These are phyloP conservation scores for Teleogryllus oceanicus DNA, from an alignment of 2,888 invertebrate genomes.

Conservation along the genomic window DNA sequence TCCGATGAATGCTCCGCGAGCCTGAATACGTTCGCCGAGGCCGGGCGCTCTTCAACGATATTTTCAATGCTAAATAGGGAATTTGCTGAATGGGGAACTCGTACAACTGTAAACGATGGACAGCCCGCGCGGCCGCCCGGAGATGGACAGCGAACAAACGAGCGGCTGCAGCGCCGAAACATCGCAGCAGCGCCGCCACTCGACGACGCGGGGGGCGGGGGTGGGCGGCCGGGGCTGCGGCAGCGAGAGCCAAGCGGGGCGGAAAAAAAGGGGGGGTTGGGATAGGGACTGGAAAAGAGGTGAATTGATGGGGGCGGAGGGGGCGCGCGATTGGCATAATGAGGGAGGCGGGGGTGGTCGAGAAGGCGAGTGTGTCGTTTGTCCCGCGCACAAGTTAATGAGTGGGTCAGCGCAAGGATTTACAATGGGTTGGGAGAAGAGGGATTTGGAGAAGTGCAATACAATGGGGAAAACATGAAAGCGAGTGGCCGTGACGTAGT, in stretches of 20 bases:
- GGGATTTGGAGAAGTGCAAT: too few relatives aligned
- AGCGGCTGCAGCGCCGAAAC: not conserved
- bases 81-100: not conserved
- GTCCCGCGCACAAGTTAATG: too few relatives aligned
- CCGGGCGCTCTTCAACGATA: not conserved
- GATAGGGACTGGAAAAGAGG: too few relatives aligned
- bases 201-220: not conserved
- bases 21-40: not conserved
- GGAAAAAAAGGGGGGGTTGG: not conserved
- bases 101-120: not conserved
- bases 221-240: not conserved
- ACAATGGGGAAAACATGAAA: too few relatives aligned
- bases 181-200: not conserved
- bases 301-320: too few relatives aligned
- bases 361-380: too few relatives aligned
- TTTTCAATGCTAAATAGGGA: constrained; percentile 18
- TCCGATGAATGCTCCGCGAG: constrained; percentile 1
- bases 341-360: too few relatives aligned
- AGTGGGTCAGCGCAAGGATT: too few relatives aligned
- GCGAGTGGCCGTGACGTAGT: too few relatives aligned
- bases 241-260: not conserved
- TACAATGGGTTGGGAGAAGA: too few relatives aligned
- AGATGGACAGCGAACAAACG: constrained; percentile 18
- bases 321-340: too few relatives aligned
- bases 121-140: not conserved